Conservation (phyloP, 2,888 invertebrate genomes). For the Platycnemis pennipes region DNA sequence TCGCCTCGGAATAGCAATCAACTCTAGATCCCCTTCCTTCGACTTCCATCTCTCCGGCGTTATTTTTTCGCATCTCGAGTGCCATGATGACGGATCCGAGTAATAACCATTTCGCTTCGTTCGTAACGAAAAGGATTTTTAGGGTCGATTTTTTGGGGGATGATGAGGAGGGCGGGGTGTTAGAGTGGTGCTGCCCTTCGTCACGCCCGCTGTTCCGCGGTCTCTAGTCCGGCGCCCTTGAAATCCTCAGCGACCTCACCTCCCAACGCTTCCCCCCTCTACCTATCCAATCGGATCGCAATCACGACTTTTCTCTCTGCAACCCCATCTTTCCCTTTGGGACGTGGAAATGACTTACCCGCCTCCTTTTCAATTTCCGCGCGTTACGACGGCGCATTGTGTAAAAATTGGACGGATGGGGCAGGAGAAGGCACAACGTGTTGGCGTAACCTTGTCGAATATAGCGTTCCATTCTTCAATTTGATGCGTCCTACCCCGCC, state of each 20-base stretch:
- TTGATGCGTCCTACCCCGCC: background rate
- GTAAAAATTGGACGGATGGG: background rate
- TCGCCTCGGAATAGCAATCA: constrained; percentile 36
- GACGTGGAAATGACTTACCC: background rate
- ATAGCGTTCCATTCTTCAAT: background rate
- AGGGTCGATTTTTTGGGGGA: background rate
- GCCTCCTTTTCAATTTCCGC: background rate
- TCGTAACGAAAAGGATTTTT: background rate
- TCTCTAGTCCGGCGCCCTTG: constrained; percentile 8
- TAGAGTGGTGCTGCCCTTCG: background rate
- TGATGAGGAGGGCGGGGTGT: background rate
- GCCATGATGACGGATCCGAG: constrained; percentile 2
- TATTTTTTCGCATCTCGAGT: background rate
- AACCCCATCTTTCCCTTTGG: background rate
- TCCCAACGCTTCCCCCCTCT: background rate
- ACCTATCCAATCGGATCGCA: background rate
- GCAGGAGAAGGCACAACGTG: background rate
- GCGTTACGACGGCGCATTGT: background rate
- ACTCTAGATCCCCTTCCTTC: background rate
- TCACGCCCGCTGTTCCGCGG: background rate
- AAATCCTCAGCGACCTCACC: constrained; percentile 2
- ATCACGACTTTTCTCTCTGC: constrained; percentile 6
- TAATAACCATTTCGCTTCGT: constrained; percentile 39
- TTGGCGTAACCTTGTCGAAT: constrained; percentile 12
- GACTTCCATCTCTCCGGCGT: background rate